Percentiles rank a stretch among this genome's conserved stretches.
These are phyloP conservation scores for Cydia splendana DNA, from an alignment of 1,140 invertebrate species.

Conservation along the genomic window DNA sequence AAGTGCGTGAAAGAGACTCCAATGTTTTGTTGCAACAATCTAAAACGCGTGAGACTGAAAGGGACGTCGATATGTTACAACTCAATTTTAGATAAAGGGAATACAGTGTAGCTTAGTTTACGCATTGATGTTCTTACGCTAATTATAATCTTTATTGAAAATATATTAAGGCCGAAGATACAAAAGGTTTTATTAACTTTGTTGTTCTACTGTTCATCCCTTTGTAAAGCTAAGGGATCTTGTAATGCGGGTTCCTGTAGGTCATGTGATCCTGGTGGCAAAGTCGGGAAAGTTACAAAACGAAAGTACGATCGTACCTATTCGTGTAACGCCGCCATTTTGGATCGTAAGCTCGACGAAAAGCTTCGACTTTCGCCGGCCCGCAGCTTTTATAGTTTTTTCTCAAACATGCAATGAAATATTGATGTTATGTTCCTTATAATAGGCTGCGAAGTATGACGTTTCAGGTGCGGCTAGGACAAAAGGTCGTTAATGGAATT, in stretches of 20 bases:
- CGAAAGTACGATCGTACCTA: constrained; percentile 25
- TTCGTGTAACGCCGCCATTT: constrained; percentile 12
- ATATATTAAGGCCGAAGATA: not conserved
- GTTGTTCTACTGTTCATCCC: not conserved
- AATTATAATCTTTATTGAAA: not conserved
- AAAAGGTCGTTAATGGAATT: no score
- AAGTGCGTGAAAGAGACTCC: not conserved
- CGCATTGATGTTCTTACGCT: not conserved
- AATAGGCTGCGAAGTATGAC: no score
- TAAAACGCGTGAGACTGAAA: constrained; percentile 11
- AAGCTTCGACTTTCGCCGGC: not conserved
- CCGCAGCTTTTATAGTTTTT: not conserved
- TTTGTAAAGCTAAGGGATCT: constrained; percentile 10
- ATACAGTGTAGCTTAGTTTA: not conserved
- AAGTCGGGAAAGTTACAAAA: constrained; percentile 40
- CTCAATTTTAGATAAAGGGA: constrained; percentile 2
- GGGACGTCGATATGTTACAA: not conserved
- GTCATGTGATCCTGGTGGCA: constrained; percentile 37
- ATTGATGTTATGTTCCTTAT: no score
- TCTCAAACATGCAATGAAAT: no score
- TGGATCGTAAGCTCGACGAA: not conserved
- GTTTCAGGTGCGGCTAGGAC: no score
- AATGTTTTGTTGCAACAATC: not conserved
- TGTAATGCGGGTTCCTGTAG: constrained; percentile 36
- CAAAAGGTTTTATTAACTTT: not conserved